Percentiles rank a stretch among this genome's conserved stretches.
phyloP scores from a whole-genome alignment of 2,888 invertebrate species.

The Lasioglossum malachurum region DNA sequence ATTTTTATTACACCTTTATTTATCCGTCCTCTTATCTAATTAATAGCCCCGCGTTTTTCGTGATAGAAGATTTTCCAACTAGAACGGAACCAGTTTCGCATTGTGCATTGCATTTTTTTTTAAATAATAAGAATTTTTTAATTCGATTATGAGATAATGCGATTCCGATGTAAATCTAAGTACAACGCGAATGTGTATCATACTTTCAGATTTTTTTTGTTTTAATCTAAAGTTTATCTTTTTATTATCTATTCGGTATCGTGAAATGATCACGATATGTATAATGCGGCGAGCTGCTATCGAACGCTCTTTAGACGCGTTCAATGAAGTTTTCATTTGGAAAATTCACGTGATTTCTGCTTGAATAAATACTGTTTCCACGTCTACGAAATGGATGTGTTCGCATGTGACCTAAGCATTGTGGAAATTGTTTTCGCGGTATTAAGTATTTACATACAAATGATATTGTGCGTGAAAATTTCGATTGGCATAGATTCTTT shows the following conservation, averaged over 20 bases:
- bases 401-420: background rate
- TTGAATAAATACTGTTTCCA: background rate
- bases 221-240: background rate
- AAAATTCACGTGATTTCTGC: background rate
- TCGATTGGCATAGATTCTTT: background rate
- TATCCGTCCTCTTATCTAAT: background rate
- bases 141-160: background rate
- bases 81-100: background rate
- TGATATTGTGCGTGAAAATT: background rate
- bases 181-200: background rate
- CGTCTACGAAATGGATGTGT: background rate
- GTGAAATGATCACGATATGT: background rate
- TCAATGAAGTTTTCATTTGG: background rate
- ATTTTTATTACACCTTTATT: background rate
- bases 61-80: background rate
- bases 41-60: background rate
- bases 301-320: background rate
- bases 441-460: background rate
- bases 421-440: background rate
- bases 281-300: background rate
- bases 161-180: background rate
- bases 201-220: background rate
- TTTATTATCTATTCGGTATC: background rate
- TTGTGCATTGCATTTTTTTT: background rate
- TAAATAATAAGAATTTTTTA: background rate